Evolutionary conservation across 1,140 invertebrate genomes (phyloP), one percentile per base, ranked within the genome.

Genomic region (Leptinotarsa texana): DNA sequence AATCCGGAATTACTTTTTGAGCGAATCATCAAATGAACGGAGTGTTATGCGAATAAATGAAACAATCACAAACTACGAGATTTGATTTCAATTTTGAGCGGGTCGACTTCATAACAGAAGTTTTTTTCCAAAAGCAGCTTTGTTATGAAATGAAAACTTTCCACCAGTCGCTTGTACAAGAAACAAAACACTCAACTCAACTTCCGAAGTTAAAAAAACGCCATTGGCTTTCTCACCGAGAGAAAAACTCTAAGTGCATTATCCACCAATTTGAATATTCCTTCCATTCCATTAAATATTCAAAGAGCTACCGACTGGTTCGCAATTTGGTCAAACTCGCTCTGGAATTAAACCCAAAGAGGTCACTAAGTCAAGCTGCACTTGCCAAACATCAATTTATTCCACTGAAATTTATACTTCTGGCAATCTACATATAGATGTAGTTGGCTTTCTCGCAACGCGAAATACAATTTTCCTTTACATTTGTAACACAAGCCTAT

Each of bases 381-480:
- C n/a, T 15, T 57, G 15, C 51, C 51, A 57, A 57, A 57, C 51
- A 57, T 57, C 51, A 57, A 57, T 57, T 13, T 57, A 57, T 57
- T 57, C 51, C 15, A 17, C 51, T 18, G 51, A 5, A 57, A 57
- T 57, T 57, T 57, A 57, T 57, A 57, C 51, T 57, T 57, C 51
- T 57, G 15, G 51, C 51, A 57, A 57, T 57, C 51, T 57, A 57
- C 51, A 57, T 57, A 57, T 57, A 57, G n/a, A 57, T 57, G 51
- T 57, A 8, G 51, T 6, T 57, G 51, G 4, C n/a, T 57, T 57
- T 57, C 51, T 8, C 15, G 51, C n/a, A 57, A 57, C 51, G 51
- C 51, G 51, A 57, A 57, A 57, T 57, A 57, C 51, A 57, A 57
- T 57, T 57, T 57, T 57, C 51, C 15, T 57, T 57, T 57, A n/a